Percentiles rank a stretch among this genome's conserved stretches.
phyloP scores from a whole-genome alignment of 2,113 vertebrate species.

The Catharus bicknelli region DNA sequence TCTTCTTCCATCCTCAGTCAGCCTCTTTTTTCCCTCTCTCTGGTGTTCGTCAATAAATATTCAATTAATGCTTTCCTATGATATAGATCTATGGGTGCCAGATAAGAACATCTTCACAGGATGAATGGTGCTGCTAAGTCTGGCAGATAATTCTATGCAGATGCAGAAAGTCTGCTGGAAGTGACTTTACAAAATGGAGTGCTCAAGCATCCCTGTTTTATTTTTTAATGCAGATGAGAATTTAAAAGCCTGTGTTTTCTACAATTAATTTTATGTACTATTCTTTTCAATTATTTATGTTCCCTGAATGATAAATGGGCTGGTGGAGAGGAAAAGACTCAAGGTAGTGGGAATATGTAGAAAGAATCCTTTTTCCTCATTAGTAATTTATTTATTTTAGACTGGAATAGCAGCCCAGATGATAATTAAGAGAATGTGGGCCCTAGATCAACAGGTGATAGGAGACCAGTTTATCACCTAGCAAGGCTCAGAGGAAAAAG shows the following conservation, averaged over 20 bases:
- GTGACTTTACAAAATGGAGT: constrained; percentile 45
- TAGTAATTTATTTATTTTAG: constrained; percentile 58
- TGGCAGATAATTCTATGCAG: constrained; percentile 49
- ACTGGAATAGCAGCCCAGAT: not conserved
- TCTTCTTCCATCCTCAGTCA: not conserved
- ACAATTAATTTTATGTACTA: constrained; percentile 72
- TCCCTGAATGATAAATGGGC: constrained; percentile 53
- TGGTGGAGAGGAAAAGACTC: not conserved
- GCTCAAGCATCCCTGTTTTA: constrained; percentile 18
- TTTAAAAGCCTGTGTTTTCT: constrained; percentile 65
- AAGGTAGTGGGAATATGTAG: not conserved
- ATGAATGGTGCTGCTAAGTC: constrained; percentile 43
- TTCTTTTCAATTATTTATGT: constrained; percentile 70
- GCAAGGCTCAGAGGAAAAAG: not conserved
- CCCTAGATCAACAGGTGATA: not conserved
- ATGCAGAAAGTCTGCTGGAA: constrained; percentile 31
- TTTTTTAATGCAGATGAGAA: constrained; percentile 68
- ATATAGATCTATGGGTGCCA: constrained; percentile 47
- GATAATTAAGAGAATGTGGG: not conserved
- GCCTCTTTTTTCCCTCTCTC: not conserved
- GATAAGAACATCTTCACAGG: constrained; percentile 47
- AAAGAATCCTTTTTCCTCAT: not conserved
- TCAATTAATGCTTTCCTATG: constrained; percentile 52
- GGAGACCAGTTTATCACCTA: constrained; percentile 4
- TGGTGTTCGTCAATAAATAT: constrained; percentile 52